Evolutionary conservation across 37 sponge, comb jelly and placozoan genomes (phyloP).

Genomic region (Aphrocallistes beatrix): DNA sequence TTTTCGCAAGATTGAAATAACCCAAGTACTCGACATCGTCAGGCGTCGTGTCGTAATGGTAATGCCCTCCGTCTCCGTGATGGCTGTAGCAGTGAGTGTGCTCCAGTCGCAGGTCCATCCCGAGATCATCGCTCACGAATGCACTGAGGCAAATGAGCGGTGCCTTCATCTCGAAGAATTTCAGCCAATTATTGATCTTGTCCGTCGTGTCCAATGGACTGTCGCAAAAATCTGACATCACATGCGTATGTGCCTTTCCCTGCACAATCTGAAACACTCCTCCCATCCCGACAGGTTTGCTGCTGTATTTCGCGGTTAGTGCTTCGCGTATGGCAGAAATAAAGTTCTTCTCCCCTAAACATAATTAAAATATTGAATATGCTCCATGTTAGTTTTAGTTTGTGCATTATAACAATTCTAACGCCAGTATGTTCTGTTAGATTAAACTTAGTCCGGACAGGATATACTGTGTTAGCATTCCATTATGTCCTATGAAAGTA

Average conservation of each 20-base stretch:
- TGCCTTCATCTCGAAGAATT: constrained; percentile 66
- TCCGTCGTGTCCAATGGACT: constrained; percentile 59
- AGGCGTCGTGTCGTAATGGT: constrained; percentile 88
- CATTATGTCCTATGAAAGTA: neutral
- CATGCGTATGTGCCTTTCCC: constrained; percentile 76
- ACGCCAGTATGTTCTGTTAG: too few relatives aligned
- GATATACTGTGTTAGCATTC: too few relatives aligned
- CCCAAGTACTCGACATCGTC: constrained; percentile 77
- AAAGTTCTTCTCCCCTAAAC: constrained; percentile 72
- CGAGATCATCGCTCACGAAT: constrained; percentile 84
- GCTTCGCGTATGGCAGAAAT: constrained; percentile 66
- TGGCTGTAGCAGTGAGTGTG: constrained; percentile 97
- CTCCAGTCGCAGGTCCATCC: constrained; percentile 84
- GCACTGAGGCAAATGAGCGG: constrained; percentile 73
- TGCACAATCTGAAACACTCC: constrained; percentile 74
- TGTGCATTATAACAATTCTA: too few relatives aligned
- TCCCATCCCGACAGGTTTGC: constrained; percentile 72
- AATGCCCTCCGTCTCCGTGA: constrained; percentile 96
- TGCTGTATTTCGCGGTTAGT: constrained; percentile 45
- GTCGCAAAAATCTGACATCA: constrained; percentile 89
- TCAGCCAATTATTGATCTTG: constrained; percentile 74
- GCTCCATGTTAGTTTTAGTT: too few relatives aligned
- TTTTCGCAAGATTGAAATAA: constrained; percentile 66
- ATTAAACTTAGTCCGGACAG: too few relatives aligned
- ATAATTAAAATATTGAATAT: neutral